Evolutionary conservation across 1,140 invertebrate genomes (phyloP).

Genomic region (Pseudachorutes palmiensis): DNA sequence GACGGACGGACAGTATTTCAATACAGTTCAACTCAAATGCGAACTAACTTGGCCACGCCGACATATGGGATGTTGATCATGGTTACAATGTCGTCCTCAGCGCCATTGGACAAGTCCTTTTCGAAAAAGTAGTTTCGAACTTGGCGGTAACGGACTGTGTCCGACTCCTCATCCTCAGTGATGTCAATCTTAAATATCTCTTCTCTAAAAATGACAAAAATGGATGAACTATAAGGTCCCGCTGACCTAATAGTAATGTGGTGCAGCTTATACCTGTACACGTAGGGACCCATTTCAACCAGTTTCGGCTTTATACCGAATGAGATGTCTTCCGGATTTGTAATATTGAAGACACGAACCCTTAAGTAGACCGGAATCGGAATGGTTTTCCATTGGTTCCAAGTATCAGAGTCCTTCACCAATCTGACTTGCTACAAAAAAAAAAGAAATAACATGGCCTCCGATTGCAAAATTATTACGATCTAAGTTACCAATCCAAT

Average conservation of each 20-base stretch:
- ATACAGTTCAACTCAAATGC: no score
- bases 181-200: slow-evolving; percentile 4
- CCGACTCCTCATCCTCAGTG: slow-evolving; percentile 1
- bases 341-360: slow-evolving; percentile 48
- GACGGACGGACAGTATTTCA: no score
- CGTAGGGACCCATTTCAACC: slow-evolving; percentile 11
- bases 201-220: no score
- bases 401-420: slow-evolving; percentile 4
- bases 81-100: slow-evolving; percentile 20
- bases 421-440: slow-evolving; percentile 1
- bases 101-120: slow-evolving; percentile 15
- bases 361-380: slow-evolving; percentile 47
- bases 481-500: background rate
- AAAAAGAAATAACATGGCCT: background rate
- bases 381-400: slow-evolving; percentile 14
- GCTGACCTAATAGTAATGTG: no score
- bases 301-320: slow-evolving; percentile 1
- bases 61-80: slow-evolving; percentile 22
- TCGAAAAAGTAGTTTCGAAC: slow-evolving; percentile 15
- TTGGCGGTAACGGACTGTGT: slow-evolving; percentile 16
- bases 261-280: slow-evolving; percentile 10
- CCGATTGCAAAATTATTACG: background rate
- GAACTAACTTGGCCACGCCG: no score
- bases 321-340: slow-evolving; percentile 43
- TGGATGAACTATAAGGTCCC: no score